Percentiles rank a stretch among this genome's conserved stretches.
phyloP scores from a whole-genome alignment of 2,113 vertebrate genomes.

The Ursus arctos region DNA sequence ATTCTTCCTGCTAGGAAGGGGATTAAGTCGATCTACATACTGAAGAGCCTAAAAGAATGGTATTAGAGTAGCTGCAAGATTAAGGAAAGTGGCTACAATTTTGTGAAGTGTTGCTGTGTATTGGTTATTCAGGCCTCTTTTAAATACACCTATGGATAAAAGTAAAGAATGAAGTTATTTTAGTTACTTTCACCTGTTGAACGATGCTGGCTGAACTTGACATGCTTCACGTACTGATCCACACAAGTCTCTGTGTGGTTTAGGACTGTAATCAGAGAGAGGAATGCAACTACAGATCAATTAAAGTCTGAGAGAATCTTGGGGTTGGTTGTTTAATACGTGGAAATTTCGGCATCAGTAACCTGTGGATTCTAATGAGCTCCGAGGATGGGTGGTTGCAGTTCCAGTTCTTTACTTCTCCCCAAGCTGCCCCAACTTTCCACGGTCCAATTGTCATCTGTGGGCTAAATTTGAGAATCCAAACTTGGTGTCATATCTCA shows the following conservation, averaged over 20 bases:
- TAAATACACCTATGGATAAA: conserved; percentile 14
- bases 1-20: neutral
- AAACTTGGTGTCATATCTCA: neutral
- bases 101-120: neutral
- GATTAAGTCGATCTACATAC: neutral
- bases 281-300: conserved; percentile 69
- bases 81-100: conserved; percentile 24
- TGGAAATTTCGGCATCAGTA: conserved; percentile 58
- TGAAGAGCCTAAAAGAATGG: neutral
- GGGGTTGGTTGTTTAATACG: conserved; percentile 49
- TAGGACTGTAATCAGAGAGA: conserved; percentile 68
- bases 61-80: neutral
- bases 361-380: conserved; percentile 6
- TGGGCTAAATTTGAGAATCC: neutral
- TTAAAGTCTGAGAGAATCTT: conserved; percentile 67
- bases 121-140: neutral
- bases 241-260: neutral
- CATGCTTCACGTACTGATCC: conserved; percentile 21
- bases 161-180: neutral
- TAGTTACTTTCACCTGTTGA: conserved; percentile 62
- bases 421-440: neutral
- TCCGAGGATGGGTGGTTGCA: neutral
- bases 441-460: neutral
- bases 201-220: conserved; percentile 29
- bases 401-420: neutral